These are phyloP conservation scores for Rhinopithecus roxellana DNA, from an alignment of 2,113 vertebrate genomes.

Conservation along the genomic window DNA sequence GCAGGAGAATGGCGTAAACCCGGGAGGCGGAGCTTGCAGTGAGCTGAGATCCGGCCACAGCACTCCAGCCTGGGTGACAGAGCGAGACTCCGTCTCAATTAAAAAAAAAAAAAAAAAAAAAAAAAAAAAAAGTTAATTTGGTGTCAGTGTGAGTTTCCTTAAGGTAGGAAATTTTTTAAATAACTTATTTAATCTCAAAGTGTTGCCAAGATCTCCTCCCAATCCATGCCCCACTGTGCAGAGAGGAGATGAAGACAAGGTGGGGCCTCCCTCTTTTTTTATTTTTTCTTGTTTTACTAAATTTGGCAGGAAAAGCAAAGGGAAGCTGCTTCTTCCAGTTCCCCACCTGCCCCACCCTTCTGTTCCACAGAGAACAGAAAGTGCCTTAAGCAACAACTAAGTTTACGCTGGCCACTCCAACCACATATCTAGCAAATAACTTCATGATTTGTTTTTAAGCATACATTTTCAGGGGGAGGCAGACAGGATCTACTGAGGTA, in stretches of 20 bases:
- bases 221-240: constrained; percentile 35
- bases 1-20: too few relatives aligned
- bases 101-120: too few relatives aligned
- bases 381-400: constrained; percentile 48
- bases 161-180: constrained; percentile 59
- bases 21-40: too few relatives aligned
- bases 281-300: neutral
- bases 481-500: neutral
- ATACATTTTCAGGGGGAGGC: neutral
- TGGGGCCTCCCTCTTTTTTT: neutral
- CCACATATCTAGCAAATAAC: neutral
- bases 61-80: too few relatives aligned
- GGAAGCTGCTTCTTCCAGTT: constrained; percentile 40
- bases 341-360: constrained; percentile 49
- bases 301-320: constrained; percentile 61
- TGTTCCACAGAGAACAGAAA: constrained; percentile 55
- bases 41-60: too few relatives aligned
- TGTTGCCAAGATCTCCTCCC: constrained; percentile 64
- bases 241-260: constrained; percentile 57
- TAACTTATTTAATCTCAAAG: constrained; percentile 58
- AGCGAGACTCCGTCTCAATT: too few relatives aligned
- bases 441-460: neutral
- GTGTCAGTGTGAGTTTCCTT: constrained; percentile 51
- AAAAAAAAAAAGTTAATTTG: neutral
- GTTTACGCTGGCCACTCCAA: neutral